Evolutionary conservation across 2,113 vertebrate genomes (phyloP).

Genomic region (Xiphorhynchus elegans): DNA sequence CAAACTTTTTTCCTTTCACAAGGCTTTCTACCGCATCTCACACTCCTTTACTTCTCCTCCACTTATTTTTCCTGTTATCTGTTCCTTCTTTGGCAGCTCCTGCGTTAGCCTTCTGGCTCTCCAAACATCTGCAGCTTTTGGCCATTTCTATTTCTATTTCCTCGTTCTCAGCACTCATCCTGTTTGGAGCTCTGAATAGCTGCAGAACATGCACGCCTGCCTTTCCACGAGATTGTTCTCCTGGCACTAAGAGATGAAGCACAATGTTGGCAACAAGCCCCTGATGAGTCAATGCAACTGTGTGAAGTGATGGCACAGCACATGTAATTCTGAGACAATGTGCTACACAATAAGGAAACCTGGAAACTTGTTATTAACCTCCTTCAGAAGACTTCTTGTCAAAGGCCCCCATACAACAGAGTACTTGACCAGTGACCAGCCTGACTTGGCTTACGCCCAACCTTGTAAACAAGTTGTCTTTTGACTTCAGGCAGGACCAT

Average conservation of each 20-base stretch:
- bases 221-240: neutral
- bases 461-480: neutral
- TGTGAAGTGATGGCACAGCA: neutral
- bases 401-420: neutral
- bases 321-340: neutral
- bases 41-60: neutral
- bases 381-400: neutral
- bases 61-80: neutral
- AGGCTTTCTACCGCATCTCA: neutral
- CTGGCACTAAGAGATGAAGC: neutral
- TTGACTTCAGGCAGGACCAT: neutral
- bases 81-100: neutral
- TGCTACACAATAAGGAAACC: neutral
- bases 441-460: neutral
- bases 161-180: neutral
- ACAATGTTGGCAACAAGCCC: neutral
- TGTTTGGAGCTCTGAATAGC: slow-evolving; percentile 15
- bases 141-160: neutral
- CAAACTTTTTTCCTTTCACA: neutral
- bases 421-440: neutral
- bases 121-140: slow-evolving; percentile 16
- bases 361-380: neutral
- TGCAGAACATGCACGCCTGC: neutral
- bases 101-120: neutral
- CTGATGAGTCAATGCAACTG: slow-evolving; percentile 16